Base-by-base conservation (phyloP, 2,888 invertebrate genomes). In the Xanthia icteritia region DNA sequence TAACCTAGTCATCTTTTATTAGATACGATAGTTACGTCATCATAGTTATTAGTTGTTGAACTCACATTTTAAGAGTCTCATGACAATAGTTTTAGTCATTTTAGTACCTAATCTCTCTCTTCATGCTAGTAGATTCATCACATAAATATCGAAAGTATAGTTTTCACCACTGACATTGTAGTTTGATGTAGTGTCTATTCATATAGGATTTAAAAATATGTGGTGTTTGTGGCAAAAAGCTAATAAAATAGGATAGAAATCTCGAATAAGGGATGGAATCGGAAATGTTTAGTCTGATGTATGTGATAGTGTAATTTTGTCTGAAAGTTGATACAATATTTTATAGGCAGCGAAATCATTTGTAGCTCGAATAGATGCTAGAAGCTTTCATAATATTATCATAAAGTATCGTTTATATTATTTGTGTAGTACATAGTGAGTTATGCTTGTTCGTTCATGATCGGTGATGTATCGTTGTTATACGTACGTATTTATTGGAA, bases 201-300 rank as follows among this genome's bases (percentile, higher is more conserved):
- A 61, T 72, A 65, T 63, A 66, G 56, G 51, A 72, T 66, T 78
- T 68, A 60, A 68, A 76, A 71, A 69, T 61, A 61, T 56, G 15
- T 66, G 61, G 51, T 0, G 51, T 51, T 48, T 67, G 42, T 17
- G 60, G 39, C 5, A 31, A 54, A 56, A 54, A 67, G 27, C 23
- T 42, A 20, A 39, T 81, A 17, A 58, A 64, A 31, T 61, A 42
- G 69, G 63, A 54, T 61, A 54, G 63, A 72, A 85, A 84, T 78
- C 83, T 89, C 86, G 54, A 76, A 77, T 56, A 54, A 65, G 66
- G 27, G 56, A 79, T 65, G 66, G 27, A 54, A 79, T 73, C 45
- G 69, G 69, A 82, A 86, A 86, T 87, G 74, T 86, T 80, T 90
- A 90, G 92, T 91, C 92, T 91, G 92, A 92, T 88, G 83, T 86